These are phyloP conservation scores for Apamea epomidion DNA, from an alignment of 2,888 invertebrate species.

Conservation along the genomic window DNA sequence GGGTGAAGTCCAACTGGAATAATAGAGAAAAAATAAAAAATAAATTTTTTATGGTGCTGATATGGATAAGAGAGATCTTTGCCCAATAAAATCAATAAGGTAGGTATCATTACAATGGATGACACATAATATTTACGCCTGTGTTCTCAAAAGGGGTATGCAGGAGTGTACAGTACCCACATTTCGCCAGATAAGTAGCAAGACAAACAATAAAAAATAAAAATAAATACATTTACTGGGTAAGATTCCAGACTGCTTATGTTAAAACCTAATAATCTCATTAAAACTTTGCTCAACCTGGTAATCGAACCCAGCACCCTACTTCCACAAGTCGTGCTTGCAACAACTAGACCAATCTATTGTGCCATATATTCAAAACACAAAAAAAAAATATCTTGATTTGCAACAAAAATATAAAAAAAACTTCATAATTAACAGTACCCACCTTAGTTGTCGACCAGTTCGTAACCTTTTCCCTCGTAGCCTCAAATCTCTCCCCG, in stretches of 20 bases:
- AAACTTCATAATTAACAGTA: slow-evolving; percentile 25
- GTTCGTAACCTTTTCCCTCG: slow-evolving; percentile 69
- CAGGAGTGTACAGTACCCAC: background rate
- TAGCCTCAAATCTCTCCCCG: slow-evolving; percentile 72
- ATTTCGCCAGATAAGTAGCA: background rate
- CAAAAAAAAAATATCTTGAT: background rate
- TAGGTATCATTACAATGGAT: background rate
- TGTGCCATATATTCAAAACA: background rate
- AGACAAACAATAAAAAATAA: background rate
- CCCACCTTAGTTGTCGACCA: slow-evolving; percentile 83
- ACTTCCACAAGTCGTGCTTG: background rate
- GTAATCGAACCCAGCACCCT: background rate
- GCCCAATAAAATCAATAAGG: background rate
- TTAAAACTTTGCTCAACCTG: background rate
- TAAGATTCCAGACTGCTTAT: background rate
- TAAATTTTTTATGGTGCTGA: background rate
- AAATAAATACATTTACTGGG: background rate
- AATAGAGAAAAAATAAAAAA: background rate
- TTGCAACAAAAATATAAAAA: background rate
- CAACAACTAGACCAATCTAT: background rate
- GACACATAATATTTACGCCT: background rate
- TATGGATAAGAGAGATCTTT: background rate
- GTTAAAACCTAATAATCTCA: background rate
- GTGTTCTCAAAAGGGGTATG: background rate
- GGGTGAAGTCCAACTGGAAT: slow-evolving; percentile 84